Evolutionary conservation across 2,888 invertebrate species (phyloP), one percentile per base, ranked within the genome.

Genomic region (Eupelmus urozonus): DNA sequence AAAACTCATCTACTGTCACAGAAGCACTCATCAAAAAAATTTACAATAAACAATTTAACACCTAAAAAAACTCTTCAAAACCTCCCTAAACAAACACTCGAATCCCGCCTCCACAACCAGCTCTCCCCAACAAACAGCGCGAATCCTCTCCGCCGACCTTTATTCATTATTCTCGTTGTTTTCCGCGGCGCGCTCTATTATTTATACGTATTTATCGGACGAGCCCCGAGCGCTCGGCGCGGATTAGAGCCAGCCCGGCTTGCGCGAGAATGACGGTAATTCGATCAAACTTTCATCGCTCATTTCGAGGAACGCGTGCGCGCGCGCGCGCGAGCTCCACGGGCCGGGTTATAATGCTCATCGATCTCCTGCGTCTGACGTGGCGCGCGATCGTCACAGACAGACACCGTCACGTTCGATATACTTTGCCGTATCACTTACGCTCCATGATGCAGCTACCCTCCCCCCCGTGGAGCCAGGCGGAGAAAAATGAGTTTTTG

Each of bases 281-380:
- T 79, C 79, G 76, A 79, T 79, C 71, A 79, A 79, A 79, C 67
- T 75, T 79, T 79, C 79, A 79, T 79, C 79, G 79, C 71, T 79
- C 75, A 76, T 78, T 78, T 74, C 63, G 73, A 65, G 57, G 49
- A 77, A 49, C 65, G 70, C 72, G n/a, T 16, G 2, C 3, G 45
- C 16, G 51, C 18, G 49, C 18, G 66, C 13, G 40, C n/a, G 40
- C 18, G 59, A 25, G 42, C n/a, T n/a, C n/a, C n/a, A 27, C 20
- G 49, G 51, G 40, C 27, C 7, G 63, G 70, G 57, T 69, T 67
- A 75, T 79, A 79, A 79, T 79, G 72, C 71, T 72, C 79, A 79
- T 79, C 79, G 79, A 79, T 79, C 79, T 79, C 74, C 67, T 63
- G 51, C 71, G 66, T 66, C 74, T 57, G 72, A 67, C 79, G 66